Evolutionary conservation across 2,113 vertebrate genomes (phyloP).

Genomic region (Elaphurus davidianus): DNA sequence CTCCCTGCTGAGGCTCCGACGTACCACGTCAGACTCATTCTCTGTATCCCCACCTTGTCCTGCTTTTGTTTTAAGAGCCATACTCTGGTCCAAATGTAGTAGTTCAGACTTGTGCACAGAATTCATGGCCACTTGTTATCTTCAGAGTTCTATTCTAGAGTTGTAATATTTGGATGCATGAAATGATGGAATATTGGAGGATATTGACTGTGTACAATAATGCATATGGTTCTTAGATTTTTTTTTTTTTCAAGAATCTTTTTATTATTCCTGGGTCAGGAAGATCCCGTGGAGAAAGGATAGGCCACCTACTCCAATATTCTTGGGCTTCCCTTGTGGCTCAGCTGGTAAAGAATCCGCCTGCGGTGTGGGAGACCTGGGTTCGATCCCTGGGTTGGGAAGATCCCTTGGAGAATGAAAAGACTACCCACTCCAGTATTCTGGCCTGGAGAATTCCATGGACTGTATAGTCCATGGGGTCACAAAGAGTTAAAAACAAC

Average conservation of each 20-base stretch:
- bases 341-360: not conserved
- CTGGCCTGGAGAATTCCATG: not conserved
- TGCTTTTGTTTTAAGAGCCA: not conserved
- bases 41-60: not conserved
- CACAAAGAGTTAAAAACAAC: not conserved
- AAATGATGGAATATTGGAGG: not conserved
- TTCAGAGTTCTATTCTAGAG: not conserved
- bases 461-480: not conserved
- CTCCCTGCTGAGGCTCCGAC: not conserved
- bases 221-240: not conserved
- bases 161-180: not conserved
- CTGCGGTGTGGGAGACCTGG: not conserved
- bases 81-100: not conserved
- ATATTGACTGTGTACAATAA: not conserved
- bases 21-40: not conserved
- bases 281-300: not conserved
- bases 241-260: not conserved
- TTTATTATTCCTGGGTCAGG: not conserved
- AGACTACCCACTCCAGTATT: not conserved
- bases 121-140: not conserved
- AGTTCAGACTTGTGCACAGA: not conserved
- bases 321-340: not conserved
- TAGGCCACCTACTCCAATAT: not conserved
- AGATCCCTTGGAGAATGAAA: not conserved
- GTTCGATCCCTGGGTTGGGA: not conserved